A percentile compares a stretch with the other conserved stretches of the same genome.
Conservation (phyloP, 1,140 invertebrate species). For the Ephestia elutella region DNA sequence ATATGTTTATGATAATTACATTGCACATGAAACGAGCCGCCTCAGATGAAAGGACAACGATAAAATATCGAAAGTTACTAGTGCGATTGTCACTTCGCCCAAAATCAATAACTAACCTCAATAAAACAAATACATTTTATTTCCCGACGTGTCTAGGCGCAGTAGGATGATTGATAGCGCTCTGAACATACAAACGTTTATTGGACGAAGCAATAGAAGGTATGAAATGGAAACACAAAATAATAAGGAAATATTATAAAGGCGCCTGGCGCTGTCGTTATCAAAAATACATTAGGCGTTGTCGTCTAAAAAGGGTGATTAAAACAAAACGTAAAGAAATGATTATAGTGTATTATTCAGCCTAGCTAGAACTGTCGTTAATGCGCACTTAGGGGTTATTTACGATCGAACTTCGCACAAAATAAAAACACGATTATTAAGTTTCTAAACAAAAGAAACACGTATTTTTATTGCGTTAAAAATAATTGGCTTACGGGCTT, state of each 20-base stretch:
- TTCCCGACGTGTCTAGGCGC: constrained; percentile 55
- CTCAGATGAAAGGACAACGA: constrained; percentile 7
- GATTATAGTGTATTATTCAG: constrained; percentile 7
- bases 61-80: constrained; percentile 14
- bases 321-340: constrained; percentile 14
- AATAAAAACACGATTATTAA: background rate
- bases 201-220: constrained; percentile 50
- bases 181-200: constrained; percentile 61
- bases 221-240: constrained; percentile 22
- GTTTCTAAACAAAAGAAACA: background rate
- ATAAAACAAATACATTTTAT: constrained; percentile 71
- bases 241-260: constrained; percentile 24
- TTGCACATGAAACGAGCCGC: constrained; percentile 9
- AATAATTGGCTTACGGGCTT: background rate
- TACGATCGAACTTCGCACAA: background rate
- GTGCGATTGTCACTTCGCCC: constrained; percentile 48
- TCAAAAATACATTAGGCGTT: constrained; percentile 31
- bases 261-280: constrained; percentile 14
- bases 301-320: constrained; percentile 16
- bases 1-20: constrained; percentile 19
- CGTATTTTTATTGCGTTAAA: background rate
- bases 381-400: background rate
- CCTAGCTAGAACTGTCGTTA: background rate
- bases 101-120: constrained; percentile 62
- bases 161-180: constrained; percentile 67